Base-by-base conservation (phyloP, 1,140 invertebrate genomes). In the Cylas formicarius region DNA sequence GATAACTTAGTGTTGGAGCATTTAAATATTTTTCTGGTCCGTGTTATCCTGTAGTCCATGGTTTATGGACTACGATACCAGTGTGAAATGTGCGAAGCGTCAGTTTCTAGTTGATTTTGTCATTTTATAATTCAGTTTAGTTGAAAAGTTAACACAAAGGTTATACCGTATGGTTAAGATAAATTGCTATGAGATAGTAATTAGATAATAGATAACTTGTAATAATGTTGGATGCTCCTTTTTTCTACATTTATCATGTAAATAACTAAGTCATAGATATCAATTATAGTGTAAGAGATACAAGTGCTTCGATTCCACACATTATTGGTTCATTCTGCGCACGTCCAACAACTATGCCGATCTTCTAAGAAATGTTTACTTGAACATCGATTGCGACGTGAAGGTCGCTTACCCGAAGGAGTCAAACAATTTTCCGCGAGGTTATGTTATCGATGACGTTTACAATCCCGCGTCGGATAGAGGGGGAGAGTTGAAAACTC, bases 381-480 rank as follows among this genome's bases (percentile, higher is more conserved):
- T 57, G 8, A 48, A 55, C 29, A 39, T 59, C 8, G 55, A 58
- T 40, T 48, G 45, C 3, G 50, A 61, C 7, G 39, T 61, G 18
- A 38, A 49, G 20, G 24, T 58, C 5, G 52, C 46, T 7, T 22
- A 44, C 39, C 24, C 22, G 3, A 36, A 18, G 22, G 7, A 19
- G 2, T 14, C 13, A n/a, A 14, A 9, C 5, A 11, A 44, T 26
- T 41, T 33, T 36, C 11, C 31, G 21, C 40, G 34, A 20, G 28
- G 44, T 11, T 43, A 39, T 19, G 10, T 40, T 14, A 42, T 60
- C 39, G 24, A 56, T 20, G 55, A 57, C 16, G 38, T 55, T 8
- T 61, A 59, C 24, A 75, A 68, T 61, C 72, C 70, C 5, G 69
- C 71, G 29, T 67, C 65, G 44, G 63, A 61, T 24, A 71, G 74